Base-by-base conservation (phyloP, 2,888 invertebrate genomes). In the Plusia festucae region DNA sequence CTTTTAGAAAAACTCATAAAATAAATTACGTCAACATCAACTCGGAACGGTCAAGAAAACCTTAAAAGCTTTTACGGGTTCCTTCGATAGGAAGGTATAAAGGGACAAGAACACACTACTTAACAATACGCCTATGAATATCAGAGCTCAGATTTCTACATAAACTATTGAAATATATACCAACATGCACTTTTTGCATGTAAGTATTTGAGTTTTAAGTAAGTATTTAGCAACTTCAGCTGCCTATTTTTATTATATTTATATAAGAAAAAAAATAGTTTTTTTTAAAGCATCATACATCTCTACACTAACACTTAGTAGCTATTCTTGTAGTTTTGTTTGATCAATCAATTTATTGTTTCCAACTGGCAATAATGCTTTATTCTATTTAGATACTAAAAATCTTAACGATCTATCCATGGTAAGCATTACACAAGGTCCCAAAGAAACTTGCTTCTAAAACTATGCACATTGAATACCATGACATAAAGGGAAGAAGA, bases 31-130 rank as follows among this genome's bases (percentile, higher is more conserved):
- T 80, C 74, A 80, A 81, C 82, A 82, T 80, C 73, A 78, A 81
- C 79, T 71, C 70, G 56, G 66, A 65, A 73, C 72, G 76, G 74
- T 71, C 74, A 80, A 62, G 68, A 68, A 70, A 76, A 76, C 76
- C 78, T 84, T 86, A 85, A 89, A 88, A 88, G 87, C 85, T 85
- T 89, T 89, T 82, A 80, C 81, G 74, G 83, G 78, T 74, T 76
- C 68, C 70, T 69, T 60, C 58, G 40, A 46, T 65, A 70, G 63
- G 61, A 69, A 56, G 22, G 40, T 58, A 68, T 63, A 76, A 80
- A 79, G 73, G 67, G 77, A 68, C 71, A 60, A 65, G 61, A 74
- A 69, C 63, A 79, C 59, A 64, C 27, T 49, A 51, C 27, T 13
- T 18, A 22, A 59, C 57, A 49, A 49, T 57, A 52, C 51, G 46